Evolutionary conservation across 1,140 invertebrate species (phyloP).

Genomic region (Mamestra configurata): DNA sequence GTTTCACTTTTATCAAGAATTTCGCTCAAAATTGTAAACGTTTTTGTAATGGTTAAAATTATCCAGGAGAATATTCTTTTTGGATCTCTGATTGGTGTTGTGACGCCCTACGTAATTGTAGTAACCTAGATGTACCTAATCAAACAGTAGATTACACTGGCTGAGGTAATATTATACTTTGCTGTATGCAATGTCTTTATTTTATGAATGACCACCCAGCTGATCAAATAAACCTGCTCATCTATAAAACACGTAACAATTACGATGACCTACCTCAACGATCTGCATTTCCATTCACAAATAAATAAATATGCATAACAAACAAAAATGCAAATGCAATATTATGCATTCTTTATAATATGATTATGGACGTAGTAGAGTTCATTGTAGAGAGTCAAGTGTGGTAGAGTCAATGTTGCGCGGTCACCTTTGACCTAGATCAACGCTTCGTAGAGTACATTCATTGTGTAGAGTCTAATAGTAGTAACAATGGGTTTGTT

Average conservation of each 20-base stretch:
- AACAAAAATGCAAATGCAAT: background rate
- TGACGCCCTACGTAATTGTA: no score
- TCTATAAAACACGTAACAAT: background rate
- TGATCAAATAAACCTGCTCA: background rate
- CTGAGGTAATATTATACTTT: no score
- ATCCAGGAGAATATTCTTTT: no score
- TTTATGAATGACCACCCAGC: no score
- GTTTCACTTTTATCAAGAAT: no score
- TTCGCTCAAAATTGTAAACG: no score
- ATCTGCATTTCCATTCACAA: background rate
- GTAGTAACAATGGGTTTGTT: background rate
- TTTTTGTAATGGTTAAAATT: no score
- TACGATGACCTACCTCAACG: background rate
- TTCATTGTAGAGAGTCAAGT: conserved; percentile 26
- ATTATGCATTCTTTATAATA: background rate
- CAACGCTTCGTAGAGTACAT: background rate
- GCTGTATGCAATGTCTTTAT: no score
- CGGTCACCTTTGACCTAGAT: conserved; percentile 20
- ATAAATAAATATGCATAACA: background rate
- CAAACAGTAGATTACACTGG: no score
- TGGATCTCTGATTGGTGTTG: no score
- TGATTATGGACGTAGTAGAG: conserved; percentile 12
- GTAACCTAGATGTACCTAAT: no score
- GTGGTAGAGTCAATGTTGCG: conserved; percentile 20
- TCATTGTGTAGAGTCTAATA: background rate